Evolutionary conservation across 2,888 invertebrate species (phyloP), one percentile per base, ranked within the genome.

Genomic region (Drymonia ruficornis): DNA sequence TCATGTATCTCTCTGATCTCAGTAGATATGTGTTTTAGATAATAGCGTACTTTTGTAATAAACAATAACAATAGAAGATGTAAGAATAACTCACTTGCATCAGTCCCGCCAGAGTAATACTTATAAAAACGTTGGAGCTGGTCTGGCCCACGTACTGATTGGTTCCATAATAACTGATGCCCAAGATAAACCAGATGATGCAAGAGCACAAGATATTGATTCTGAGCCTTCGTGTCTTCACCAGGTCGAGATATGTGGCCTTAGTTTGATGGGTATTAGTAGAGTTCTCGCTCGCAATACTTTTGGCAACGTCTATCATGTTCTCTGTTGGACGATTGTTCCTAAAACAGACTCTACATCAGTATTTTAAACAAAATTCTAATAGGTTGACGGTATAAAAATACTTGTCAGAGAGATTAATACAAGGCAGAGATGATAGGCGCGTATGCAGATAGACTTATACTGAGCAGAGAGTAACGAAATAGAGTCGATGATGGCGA

Each of bases 101-200:
- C 0, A 53, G 70, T 19, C 92, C 94, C 55, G 94, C 93, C 28
- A 94, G 80, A 13, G 96, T 94, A 47, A 97, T 96, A 76, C 96
- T 96, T 2, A 96, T 58, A 76, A 96, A 97, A 43, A 96, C 95
- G 72, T 96, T 93, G 0, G 96, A 96, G n/a, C 95, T 95, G 5
- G 96, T 89, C 76, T 96, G 94, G 0, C 96, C 95, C 48, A 96
- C 94, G 76, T 96, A 96, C 79, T 97, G 96, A 12, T 96, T 95
- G 52, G 96, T 94, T 0, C 97, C 97, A 72, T 96, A 98, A 80
- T 96, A 96, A 51, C 96, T 95, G 82, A 97, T 91, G 1, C 97
- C 96, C 29, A 96, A 94, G 0, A 96, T 95, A 18, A 96, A 87
- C 97, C 97, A 97, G 67, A 94, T 94, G 59, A 94, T 93, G 61